phyloP scores from a whole-genome alignment of 2,797 vertebrate species.

The Liparis tanakae region DNA sequence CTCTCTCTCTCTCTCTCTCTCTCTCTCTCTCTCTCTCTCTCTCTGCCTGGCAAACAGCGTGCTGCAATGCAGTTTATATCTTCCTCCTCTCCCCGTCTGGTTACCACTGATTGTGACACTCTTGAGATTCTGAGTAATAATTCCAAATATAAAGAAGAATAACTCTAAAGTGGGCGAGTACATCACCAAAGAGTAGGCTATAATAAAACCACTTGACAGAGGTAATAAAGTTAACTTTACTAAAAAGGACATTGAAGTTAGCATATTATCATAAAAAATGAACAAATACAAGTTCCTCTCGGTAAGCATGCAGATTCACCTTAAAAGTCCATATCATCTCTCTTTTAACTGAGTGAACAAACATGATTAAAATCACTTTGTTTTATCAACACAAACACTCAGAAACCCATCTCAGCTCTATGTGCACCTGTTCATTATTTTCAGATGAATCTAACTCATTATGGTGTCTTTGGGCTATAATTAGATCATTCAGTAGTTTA shows the following conservation, averaged over 20 bases:
- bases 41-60: conserved; percentile 60
- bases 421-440: conserved; percentile 38
- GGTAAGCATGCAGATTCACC: conserved; percentile 9
- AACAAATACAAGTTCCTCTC: conserved; percentile 16
- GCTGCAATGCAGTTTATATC: conserved; percentile 78
- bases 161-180: conserved; percentile 37
- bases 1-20: conserved; percentile 29
- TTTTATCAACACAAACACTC: conserved; percentile 32
- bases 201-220: conserved; percentile 30
- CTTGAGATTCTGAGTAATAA: conserved; percentile 31
- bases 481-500: conserved; percentile 36
- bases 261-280: conserved; percentile 21
- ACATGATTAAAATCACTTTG: conserved; percentile 19
- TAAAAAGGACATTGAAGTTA: conserved; percentile 14
- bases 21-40: conserved; percentile 27
- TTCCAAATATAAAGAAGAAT: neutral
- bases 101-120: conserved; percentile 53
- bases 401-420: neutral
- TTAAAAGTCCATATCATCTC: conserved; percentile 19
- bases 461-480: conserved; percentile 23
- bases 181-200: conserved; percentile 37
- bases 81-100: conserved; percentile 65
- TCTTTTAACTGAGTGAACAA: conserved; percentile 45
- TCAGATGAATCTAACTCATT: conserved; percentile 41
- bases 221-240: conserved; percentile 34